These are phyloP conservation scores for Polydesmus complanatus DNA, from an alignment of 2,888 invertebrate species.

Conservation along the genomic window DNA sequence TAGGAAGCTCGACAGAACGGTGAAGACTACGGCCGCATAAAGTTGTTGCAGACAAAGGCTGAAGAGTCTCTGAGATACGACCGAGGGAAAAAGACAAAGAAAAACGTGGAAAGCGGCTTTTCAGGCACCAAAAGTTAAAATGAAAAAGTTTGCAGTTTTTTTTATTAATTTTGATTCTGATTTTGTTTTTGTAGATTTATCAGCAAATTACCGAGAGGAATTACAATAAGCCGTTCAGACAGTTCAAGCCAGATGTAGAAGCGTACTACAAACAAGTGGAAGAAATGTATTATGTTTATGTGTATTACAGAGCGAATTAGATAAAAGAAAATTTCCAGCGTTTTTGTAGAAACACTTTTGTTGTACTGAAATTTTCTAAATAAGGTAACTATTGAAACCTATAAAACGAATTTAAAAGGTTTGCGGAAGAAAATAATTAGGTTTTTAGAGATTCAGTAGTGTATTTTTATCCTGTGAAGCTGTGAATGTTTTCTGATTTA, in stretches of 20 bases:
- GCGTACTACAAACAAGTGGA: slow-evolving; percentile 66
- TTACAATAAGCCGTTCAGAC: slow-evolving; percentile 71
- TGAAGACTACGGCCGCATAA: slow-evolving; percentile 88
- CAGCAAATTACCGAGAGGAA: slow-evolving; percentile 49
- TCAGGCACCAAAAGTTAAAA: slow-evolving; percentile 84
- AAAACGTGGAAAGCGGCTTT: slow-evolving; percentile 93
- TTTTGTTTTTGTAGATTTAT: slow-evolving; percentile 31
- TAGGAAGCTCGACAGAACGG: slow-evolving; percentile 42
- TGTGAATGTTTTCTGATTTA: too few relatives aligned
- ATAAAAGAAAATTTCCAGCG: too few relatives aligned
- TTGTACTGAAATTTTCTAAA: too few relatives aligned
- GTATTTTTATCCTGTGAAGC: too few relatives aligned
- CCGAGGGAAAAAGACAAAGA: slow-evolving; percentile 55
- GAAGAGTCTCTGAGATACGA: slow-evolving; percentile 76
- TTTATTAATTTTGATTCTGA: neutral
- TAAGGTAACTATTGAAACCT: too few relatives aligned
- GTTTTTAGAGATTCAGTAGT: too few relatives aligned
- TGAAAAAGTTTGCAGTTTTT: neutral
- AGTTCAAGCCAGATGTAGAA: slow-evolving; percentile 71
- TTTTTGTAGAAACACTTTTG: too few relatives aligned
- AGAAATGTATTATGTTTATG: slow-evolving; percentile 43
- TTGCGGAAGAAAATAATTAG: too few relatives aligned
- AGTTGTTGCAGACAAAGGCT: too few relatives aligned
- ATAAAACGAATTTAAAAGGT: too few relatives aligned
- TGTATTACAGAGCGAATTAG: too few relatives aligned